phyloP scores from a whole-genome alignment of 2,113 vertebrate genomes.

The Microtus richardsoni region DNA sequence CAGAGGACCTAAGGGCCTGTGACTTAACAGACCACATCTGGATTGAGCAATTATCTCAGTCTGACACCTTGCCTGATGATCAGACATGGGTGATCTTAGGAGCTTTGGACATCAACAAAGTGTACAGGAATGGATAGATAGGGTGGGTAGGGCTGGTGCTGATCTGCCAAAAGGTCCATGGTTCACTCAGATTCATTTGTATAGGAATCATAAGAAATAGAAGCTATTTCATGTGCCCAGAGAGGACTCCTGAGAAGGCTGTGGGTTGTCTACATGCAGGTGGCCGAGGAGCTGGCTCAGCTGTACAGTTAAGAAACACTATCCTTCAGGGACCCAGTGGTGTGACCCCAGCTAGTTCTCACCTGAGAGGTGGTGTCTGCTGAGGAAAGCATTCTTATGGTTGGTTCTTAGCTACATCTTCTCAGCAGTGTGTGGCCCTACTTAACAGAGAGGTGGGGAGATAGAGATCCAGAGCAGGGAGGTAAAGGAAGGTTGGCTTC shows the following conservation, averaged over 20 bases:
- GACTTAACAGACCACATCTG: slow-evolving; percentile 68
- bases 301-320: too few relatives aligned
- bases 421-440: not conserved
- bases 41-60: slow-evolving; percentile 31
- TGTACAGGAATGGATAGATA: not conserved
- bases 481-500: not conserved
- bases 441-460: not conserved
- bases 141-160: not conserved
- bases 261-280: not conserved
- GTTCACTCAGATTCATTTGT: not conserved
- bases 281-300: not conserved
- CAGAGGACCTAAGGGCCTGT: slow-evolving; percentile 71
- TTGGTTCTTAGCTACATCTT: not conserved
- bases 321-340: fast-evolving
- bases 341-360: not conserved
- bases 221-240: not conserved
- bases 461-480: fast-evolving
- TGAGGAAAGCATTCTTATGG: not conserved
- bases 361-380: not conserved
- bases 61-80: slow-evolving; percentile 74
- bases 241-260: not conserved
- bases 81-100: slow-evolving; percentile 40
- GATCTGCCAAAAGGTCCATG: not conserved
- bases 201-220: not conserved
- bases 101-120: slow-evolving; percentile 16